These are phyloP conservation scores for Plebejus anna DNA, from an alignment of 2,888 invertebrate genomes.

Conservation along the genomic window DNA sequence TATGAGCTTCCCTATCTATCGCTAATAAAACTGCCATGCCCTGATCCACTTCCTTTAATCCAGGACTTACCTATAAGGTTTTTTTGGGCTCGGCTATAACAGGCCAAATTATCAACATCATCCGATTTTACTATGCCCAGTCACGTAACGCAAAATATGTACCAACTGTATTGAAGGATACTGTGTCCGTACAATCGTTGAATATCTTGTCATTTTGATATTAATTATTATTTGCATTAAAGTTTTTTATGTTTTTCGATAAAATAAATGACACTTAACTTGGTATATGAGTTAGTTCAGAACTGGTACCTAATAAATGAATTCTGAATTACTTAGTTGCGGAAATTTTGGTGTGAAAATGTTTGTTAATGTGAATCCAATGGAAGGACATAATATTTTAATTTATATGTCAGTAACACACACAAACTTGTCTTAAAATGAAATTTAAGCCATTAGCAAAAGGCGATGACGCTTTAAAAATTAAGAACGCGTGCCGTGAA, in stretches of 20 bases:
- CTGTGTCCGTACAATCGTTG: slow-evolving; percentile 40
- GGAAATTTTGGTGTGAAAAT: no score
- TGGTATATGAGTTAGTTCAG: no score
- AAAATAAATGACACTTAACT: no score
- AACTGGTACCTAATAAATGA: no score
- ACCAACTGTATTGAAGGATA: slow-evolving; percentile 60
- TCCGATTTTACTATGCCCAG: slow-evolving; percentile 79
- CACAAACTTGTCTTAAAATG: no score
- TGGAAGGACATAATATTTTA: no score
- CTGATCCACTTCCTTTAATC: slow-evolving; percentile 77
- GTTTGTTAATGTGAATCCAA: no score
- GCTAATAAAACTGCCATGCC: slow-evolving; percentile 64
- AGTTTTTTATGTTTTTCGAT: no score
- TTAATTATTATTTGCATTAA: no score
- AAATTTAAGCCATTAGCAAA: neutral
- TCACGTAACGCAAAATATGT: slow-evolving; percentile 75
- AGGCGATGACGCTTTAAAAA: neutral
- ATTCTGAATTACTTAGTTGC: no score
- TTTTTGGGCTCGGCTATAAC: slow-evolving; percentile 79
- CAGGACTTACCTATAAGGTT: slow-evolving; percentile 80
- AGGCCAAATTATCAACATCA: slow-evolving; percentile 79
- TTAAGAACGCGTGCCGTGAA: neutral
- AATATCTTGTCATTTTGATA: neutral
- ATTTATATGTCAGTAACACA: no score
- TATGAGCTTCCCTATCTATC: neutral